Evolutionary conservation across 1,140 invertebrate genomes (phyloP), one percentile per base, ranked within the genome.

Genomic region (Coelopa frigida): DNA sequence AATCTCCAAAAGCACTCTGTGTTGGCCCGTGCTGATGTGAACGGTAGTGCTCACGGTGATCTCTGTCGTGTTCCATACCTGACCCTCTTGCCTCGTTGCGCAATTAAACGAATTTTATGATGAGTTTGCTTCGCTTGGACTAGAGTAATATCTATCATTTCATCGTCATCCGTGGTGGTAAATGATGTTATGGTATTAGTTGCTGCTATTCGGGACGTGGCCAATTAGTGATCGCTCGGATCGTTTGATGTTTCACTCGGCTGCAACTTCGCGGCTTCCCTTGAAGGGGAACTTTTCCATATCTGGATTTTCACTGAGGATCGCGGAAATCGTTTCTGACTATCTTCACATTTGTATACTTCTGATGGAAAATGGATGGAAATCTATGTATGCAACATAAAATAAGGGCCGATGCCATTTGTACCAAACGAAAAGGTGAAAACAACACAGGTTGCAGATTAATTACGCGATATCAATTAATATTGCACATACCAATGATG

Each of bases 131-230:
- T 67, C 64, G 15, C 54, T 61, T 3, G 64, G 63, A 59, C 64
- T 68, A 29, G 64, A 68, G 77, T 78, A 31, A 82, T 81, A 57
- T 81, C 78, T 44, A 80, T 78, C 78, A 81, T 81, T 57, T 80
- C 79, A 57, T 79, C 78, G 46, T 75, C 75, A 44, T 64, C 67
- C 27, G 64, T 62, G 51, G 58, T 56, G 48, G 55, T 59, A 49
- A 62, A 43, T 44, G 59, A 58, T 35, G 66, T 61, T 45, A 56
- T 60, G 32, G 54, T 41, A 14, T 41, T 49, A 29, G 24, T 32
- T 24, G 23, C 33, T 11, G 29, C 26, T 22, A 56, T 57, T 5
- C 56, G 40, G 39, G 54, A 53, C 12, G 56, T 56, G 23, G 60
- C 65, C 15, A 64, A 44, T 32, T 58, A 57, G 54, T 67, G 62